phyloP scores from a whole-genome alignment of 1,140 invertebrate genomes.

The Penaeus chinensis region DNA sequence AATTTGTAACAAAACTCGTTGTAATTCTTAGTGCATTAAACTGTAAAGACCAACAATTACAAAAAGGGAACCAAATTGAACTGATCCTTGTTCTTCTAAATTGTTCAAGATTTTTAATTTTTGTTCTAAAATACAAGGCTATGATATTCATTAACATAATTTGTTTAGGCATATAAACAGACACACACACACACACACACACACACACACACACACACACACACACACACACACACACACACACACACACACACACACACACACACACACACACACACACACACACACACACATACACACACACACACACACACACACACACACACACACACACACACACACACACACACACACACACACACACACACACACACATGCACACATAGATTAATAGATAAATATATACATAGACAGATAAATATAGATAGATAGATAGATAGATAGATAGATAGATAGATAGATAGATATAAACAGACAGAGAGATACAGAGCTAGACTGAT shows the following conservation, averaged over 20 bases:
- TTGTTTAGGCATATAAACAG: not conserved
- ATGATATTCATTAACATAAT: not conserved
- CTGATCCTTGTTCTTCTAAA: too few species aligned
- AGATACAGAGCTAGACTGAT: too few species aligned
- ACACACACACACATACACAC: not conserved
- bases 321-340: not conserved
- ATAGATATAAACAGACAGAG: too few species aligned
- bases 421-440: not conserved
- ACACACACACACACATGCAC: not conserved
- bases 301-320: not conserved
- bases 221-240: not conserved
- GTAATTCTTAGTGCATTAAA: too few species aligned
- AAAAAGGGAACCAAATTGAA: too few species aligned
- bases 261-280: not conserved
- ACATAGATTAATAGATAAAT: not conserved
- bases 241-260: not conserved
- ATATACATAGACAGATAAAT: conserved; percentile 5
- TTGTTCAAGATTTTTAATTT: too few species aligned
- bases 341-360: not conserved
- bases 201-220: not conserved
- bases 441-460: not conserved
- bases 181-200: too few species aligned
- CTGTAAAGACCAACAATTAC: too few species aligned
- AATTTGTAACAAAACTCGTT: too few species aligned
- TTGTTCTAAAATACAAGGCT: too few species aligned